Conservation (phyloP, 2,797 vertebrate genomes). For the Cygnus olor region DNA sequence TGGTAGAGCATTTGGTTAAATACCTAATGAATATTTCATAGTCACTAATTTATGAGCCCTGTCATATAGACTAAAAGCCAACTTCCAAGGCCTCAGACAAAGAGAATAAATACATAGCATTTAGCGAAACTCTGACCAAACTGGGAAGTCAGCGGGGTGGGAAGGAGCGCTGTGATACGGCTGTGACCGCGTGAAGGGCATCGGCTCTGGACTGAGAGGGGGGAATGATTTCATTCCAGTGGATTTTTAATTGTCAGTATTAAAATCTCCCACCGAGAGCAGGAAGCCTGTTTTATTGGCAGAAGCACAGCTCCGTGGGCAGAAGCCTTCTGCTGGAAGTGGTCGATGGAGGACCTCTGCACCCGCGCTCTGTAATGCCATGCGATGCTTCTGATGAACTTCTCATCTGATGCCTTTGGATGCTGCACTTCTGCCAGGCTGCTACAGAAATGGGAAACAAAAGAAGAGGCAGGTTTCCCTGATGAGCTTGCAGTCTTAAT, state of each 20-base stretch:
- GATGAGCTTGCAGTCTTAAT: conserved; percentile 18
- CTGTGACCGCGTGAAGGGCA: background rate
- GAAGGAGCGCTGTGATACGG: background rate
- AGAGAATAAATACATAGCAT: background rate
- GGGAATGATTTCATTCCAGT: background rate
- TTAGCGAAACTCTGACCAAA: background rate
- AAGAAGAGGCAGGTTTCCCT: background rate
- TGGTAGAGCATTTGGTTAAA: background rate
- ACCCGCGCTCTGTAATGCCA: background rate
- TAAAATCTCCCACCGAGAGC: background rate
- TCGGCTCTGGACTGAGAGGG: background rate
- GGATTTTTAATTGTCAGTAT: background rate
- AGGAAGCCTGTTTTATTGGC: background rate
- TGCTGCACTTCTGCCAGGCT: background rate
- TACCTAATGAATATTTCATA: conserved; percentile 12
- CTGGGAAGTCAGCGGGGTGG: background rate
- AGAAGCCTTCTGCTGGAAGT: background rate
- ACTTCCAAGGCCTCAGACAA: background rate
- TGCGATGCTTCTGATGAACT: background rate
- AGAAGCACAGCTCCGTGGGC: accelerated
- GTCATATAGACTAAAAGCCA: background rate
- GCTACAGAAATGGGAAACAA: background rate
- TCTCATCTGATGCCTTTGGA: accelerated
- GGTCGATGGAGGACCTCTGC: background rate
- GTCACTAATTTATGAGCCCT: background rate